A percentile compares a stretch with the other conserved stretches of the same genome.
Conservation (phyloP, 1,140 invertebrate species). For the Penaeus vannamei region DNA sequence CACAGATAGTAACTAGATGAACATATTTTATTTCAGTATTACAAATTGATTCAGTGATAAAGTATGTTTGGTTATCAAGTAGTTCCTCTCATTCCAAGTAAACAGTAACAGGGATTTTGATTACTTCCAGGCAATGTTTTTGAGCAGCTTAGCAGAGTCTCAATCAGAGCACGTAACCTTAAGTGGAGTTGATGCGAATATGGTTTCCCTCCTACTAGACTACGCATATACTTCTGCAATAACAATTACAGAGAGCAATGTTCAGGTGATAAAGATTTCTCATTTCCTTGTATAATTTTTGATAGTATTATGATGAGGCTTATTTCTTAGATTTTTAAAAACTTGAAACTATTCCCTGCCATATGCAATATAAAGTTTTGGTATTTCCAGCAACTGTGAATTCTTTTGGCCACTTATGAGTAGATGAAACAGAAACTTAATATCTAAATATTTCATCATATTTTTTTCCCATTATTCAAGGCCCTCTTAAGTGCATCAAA, state of each 20-base stretch:
- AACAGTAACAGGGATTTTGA: too few relatives aligned
- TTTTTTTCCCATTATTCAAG: conserved; percentile 48
- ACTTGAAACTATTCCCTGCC: neutral
- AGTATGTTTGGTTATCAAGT: neutral
- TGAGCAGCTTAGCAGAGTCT: conserved; percentile 73
- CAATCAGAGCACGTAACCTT: conserved; percentile 73
- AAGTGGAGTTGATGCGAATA: conserved; percentile 75
- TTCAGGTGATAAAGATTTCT: conserved; percentile 71
- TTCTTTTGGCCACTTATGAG: too few relatives aligned
- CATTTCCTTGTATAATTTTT: neutral
- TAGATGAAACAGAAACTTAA: neutral
- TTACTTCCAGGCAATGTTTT: conserved; percentile 73
- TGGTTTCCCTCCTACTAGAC: conserved; percentile 74
- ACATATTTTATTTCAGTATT: too few relatives aligned
- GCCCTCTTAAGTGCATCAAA: conserved; percentile 76
- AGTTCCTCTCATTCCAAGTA: neutral
- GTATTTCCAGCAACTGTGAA: too few relatives aligned
- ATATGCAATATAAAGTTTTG: too few relatives aligned
- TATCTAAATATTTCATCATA: neutral
- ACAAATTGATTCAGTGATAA: too few relatives aligned
- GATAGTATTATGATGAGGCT: neutral
- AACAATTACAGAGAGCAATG: conserved; percentile 75
- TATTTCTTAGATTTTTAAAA: neutral
- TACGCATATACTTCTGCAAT: conserved; percentile 77
- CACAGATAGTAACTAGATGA: too few relatives aligned